Percentiles rank a stretch among this genome's conserved stretches.
Evolutionary conservation across 2,113 vertebrate genomes (phyloP).

Genomic region (Carassius gibelio): DNA sequence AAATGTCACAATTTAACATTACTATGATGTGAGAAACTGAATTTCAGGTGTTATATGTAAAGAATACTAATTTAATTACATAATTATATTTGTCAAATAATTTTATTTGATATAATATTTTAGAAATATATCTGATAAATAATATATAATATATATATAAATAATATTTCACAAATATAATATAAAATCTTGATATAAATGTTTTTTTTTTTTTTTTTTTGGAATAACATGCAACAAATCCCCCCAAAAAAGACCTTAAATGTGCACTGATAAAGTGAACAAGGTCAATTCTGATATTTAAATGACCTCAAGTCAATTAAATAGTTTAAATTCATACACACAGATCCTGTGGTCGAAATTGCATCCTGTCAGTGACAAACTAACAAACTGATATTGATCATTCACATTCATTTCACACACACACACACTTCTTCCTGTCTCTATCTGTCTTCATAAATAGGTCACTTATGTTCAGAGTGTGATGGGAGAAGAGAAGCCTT

Average conservation of each 20-base stretch:
- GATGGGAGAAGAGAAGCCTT: neutral
- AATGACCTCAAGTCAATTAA: neutral
- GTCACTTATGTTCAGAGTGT: neutral
- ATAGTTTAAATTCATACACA: neutral
- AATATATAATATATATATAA: too few species aligned
- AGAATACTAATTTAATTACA: too few species aligned
- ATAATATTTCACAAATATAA: too few species aligned
- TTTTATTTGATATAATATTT: too few species aligned
- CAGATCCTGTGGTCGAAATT: neutral
- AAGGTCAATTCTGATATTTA: neutral
- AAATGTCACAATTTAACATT: neutral
- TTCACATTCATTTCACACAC: neutral
- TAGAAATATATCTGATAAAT: too few species aligned
- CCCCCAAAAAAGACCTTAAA: neutral
- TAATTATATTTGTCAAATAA: too few species aligned
- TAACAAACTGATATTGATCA: conserved; percentile 17
- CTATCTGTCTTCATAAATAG: conserved; percentile 4
- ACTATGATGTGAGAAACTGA: neutral
- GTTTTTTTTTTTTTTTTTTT: too few species aligned
- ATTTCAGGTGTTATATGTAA: neutral
- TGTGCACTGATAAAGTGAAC: neutral
- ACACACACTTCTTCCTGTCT: neutral
- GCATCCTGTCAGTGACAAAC: neutral
- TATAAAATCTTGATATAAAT: too few species aligned
- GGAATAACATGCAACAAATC: too few species aligned